Percentiles rank a stretch among this genome's conserved stretches.
These are phyloP conservation scores for Pedicia rivosa DNA, from an alignment of 2,888 invertebrate species.

Conservation along the genomic window DNA sequence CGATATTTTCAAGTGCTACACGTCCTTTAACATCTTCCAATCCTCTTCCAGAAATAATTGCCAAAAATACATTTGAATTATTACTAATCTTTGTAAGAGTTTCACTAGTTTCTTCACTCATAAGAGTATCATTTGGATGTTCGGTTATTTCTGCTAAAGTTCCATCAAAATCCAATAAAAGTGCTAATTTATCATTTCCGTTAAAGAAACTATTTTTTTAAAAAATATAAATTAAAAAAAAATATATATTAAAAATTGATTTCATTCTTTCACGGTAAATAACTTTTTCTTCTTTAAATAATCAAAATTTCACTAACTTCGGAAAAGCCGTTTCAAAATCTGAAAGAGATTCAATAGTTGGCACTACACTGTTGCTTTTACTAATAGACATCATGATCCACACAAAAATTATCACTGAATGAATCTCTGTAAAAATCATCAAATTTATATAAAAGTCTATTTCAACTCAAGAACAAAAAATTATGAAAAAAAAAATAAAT, in stretches of 20 bases:
- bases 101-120: conserved; percentile 48
- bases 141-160: conserved; percentile 55
- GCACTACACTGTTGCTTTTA: too few species aligned
- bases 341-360: conserved; percentile 19
- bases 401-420: too few species aligned
- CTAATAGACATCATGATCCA: too few species aligned
- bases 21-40: conserved; percentile 51
- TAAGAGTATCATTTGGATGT: conserved; percentile 50
- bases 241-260: not conserved
- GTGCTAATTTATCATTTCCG: conserved; percentile 42
- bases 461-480: too few species aligned
- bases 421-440: too few species aligned
- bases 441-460: too few species aligned
- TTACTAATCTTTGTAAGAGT: conserved; percentile 45
- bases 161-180: conserved; percentile 58
- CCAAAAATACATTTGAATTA: conserved; percentile 50
- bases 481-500: too few species aligned
- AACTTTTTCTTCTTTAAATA: not conserved
- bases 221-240: conserved; percentile 5
- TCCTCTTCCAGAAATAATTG: conserved; percentile 54
- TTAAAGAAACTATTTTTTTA: conserved; percentile 32
- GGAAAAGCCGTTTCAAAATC: conserved; percentile 23
- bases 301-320: conserved; percentile 19
- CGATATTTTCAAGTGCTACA: conserved; percentile 37
- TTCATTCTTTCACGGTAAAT: not conserved